A percentile compares a stretch with the other conserved stretches of the same genome.
These are phyloP conservation scores for Malurus leucopterus DNA, from an alignment of 2,797 vertebrate genomes.

Conservation along the genomic window DNA sequence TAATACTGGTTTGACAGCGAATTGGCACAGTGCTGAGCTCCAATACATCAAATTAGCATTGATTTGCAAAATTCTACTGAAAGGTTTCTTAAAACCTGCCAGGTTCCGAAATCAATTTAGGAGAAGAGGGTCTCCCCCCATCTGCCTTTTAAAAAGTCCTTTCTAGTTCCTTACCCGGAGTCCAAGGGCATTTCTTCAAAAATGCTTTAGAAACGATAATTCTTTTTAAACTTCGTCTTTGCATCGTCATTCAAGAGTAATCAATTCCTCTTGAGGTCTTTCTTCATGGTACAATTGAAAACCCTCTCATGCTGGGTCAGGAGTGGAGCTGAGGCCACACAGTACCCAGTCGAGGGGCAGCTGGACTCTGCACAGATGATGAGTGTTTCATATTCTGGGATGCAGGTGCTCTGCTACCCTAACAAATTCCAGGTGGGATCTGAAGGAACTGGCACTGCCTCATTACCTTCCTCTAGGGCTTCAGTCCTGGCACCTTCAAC, in stretches of 20 bases:
- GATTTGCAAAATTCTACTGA: slow-evolving; percentile 61
- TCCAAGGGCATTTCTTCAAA: slow-evolving; percentile 36
- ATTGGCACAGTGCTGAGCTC: slow-evolving; percentile 34
- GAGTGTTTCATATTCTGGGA: neutral
- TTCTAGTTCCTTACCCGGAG: slow-evolving; percentile 33
- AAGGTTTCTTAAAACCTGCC: slow-evolving; percentile 62
- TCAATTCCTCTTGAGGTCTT: neutral
- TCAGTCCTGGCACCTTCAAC: neutral
- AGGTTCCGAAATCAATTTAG: slow-evolving; percentile 57
- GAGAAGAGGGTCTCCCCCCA: neutral
- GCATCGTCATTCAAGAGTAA: neutral
- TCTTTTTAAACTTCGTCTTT: neutral
- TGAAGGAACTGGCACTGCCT: slow-evolving; percentile 17
- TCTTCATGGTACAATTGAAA: accelerated
- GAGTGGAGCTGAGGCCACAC: accelerated
- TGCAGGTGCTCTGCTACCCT: neutral
- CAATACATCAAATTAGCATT: slow-evolving; percentile 64
- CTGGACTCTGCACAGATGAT: neutral
- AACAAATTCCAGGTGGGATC: neutral
- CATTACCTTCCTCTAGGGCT: neutral
- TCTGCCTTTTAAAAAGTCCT: neutral
- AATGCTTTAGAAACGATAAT: neutral
- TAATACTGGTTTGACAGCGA: slow-evolving; percentile 64
- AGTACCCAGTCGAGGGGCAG: accelerated
- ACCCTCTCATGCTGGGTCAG: accelerated